phyloP scores from a whole-genome alignment of 2,797 vertebrate species.

The Notamacropus eugenii region DNA sequence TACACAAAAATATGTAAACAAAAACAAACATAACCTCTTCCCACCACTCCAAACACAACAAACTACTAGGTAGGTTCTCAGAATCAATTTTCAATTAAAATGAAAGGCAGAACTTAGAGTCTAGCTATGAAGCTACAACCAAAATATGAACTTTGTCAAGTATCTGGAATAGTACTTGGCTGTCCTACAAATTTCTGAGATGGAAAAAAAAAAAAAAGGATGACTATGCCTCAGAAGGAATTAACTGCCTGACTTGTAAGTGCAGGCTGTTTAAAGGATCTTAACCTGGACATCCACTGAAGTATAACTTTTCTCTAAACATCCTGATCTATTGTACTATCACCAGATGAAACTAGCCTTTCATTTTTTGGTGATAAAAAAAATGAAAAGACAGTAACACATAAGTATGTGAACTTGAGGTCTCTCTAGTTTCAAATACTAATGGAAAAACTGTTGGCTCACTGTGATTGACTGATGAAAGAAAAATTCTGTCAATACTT shows the following conservation, averaged over 20 bases:
- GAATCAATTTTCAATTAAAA: constrained; percentile 40
- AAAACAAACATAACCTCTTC: not conserved
- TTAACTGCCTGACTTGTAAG: not conserved
- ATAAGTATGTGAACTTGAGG: not conserved
- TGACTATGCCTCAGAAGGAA: not conserved
- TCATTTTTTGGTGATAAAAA: constrained; percentile 11
- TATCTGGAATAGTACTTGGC: not conserved
- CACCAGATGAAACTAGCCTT: constrained; percentile 42
- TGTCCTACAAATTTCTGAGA: constrained; percentile 1
- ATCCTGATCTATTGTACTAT: constrained; percentile 22
- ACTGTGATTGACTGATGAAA: constrained; percentile 11
- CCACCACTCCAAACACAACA: not conserved
- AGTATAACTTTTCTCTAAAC: constrained; percentile 44
- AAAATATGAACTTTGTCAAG: constrained; percentile 36
- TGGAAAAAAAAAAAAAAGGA: constrained; percentile 28
- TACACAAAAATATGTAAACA: not conserved
- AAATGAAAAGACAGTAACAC: not conserved
- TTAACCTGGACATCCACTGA: constrained; percentile 44
- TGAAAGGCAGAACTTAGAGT: constrained; percentile 29
- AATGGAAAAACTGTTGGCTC: constrained; percentile 31
- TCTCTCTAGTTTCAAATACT: constrained; percentile 1
- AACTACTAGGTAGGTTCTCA: not conserved
- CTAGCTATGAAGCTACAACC: not conserved
- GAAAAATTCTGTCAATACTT: constrained; percentile 27
- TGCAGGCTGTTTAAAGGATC: not conserved